Conservation (phyloP, 1,140 invertebrate genomes). For the Drosophila ogumai region DNA sequence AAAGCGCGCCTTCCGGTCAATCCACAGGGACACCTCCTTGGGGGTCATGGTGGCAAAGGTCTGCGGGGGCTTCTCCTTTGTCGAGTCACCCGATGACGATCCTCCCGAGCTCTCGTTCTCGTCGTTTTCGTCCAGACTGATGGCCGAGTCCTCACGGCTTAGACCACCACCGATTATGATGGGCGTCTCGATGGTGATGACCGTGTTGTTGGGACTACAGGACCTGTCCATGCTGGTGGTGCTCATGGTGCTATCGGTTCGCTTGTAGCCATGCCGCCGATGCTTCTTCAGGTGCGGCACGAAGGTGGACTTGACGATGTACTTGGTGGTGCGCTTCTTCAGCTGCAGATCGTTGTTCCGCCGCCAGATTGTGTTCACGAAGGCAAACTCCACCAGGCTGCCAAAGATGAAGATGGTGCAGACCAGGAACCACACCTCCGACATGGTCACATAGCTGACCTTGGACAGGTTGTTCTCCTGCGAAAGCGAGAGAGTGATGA, state of each 20-base stretch:
- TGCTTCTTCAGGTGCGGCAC: constrained; percentile 90
- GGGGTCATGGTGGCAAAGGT: constrained; percentile 92
- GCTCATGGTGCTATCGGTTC: constrained; percentile 84
- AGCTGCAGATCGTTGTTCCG: constrained; percentile 92
- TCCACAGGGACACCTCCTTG: constrained; percentile 94
- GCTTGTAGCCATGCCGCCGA: constrained; percentile 84
- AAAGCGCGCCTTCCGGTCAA: constrained; percentile 91
- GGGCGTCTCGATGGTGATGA: constrained; percentile 72
- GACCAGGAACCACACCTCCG: constrained; percentile 94
- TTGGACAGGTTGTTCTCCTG: constrained; percentile 92
- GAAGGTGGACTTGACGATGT: constrained; percentile 92
- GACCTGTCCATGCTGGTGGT: constrained; percentile 86
- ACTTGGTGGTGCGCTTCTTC: constrained; percentile 93
- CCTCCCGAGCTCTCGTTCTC: constrained; percentile 35
- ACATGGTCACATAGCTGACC: constrained; percentile 94
- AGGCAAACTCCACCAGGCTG: constrained; percentile 95
- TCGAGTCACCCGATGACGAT: constrained; percentile 33
- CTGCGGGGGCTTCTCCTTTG: constrained; percentile 52
- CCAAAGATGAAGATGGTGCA: constrained; percentile 94
- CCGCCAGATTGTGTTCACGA: constrained; percentile 94
- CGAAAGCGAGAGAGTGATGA: constrained; percentile 93
- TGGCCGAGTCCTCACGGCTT: constrained; percentile 56
- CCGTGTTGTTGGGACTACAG: constrained; percentile 48
- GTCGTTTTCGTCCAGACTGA: constrained; percentile 69
- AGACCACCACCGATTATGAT: constrained; percentile 58